These are phyloP conservation scores for Andrena bucephala DNA, from an alignment of 2,888 invertebrate species.

Conservation along the genomic window DNA sequence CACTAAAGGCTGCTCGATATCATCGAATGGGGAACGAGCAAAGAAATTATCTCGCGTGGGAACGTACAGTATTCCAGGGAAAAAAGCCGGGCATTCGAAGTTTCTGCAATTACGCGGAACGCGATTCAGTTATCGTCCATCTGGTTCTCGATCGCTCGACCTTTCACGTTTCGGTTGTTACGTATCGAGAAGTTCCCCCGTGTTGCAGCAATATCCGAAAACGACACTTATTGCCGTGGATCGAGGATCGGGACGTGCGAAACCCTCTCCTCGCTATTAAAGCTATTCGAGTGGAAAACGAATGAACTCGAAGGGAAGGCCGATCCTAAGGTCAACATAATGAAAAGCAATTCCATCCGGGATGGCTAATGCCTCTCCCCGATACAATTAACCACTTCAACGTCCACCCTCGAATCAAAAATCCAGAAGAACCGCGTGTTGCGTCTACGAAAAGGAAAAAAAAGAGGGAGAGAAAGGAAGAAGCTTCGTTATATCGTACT, in stretches of 20 bases:
- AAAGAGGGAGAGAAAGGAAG: neutral
- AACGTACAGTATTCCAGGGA: neutral
- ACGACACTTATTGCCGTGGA: slow-evolving; percentile 48
- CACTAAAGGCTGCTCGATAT: neutral
- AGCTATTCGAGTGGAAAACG: slow-evolving; percentile 12
- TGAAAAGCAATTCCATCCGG: neutral
- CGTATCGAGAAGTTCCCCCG: slow-evolving; percentile 32
- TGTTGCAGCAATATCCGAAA: slow-evolving; percentile 51
- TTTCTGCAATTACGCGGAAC: slow-evolving; percentile 32
- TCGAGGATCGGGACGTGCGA: slow-evolving; percentile 39
- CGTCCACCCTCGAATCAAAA: neutral
- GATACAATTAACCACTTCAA: neutral
- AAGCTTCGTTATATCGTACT: neutral
- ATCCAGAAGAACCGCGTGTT: no score
- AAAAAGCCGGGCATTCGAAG: neutral
- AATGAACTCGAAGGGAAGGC: slow-evolving; percentile 18
- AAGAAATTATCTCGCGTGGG: slow-evolving; percentile 5
- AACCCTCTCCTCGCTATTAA: slow-evolving; percentile 30
- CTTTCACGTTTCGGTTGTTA: slow-evolving; percentile 55
- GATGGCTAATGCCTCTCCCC: neutral
- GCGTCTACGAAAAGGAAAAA: no score
- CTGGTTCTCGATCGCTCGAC: slow-evolving; percentile 9
- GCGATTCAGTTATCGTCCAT: slow-evolving; percentile 41
- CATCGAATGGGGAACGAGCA: slow-evolving; percentile 1
- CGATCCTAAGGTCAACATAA: slow-evolving; percentile 16